Evolutionary conservation across 2,888 invertebrate species (phyloP).

Genomic region (Conchocele bisecta): DNA sequence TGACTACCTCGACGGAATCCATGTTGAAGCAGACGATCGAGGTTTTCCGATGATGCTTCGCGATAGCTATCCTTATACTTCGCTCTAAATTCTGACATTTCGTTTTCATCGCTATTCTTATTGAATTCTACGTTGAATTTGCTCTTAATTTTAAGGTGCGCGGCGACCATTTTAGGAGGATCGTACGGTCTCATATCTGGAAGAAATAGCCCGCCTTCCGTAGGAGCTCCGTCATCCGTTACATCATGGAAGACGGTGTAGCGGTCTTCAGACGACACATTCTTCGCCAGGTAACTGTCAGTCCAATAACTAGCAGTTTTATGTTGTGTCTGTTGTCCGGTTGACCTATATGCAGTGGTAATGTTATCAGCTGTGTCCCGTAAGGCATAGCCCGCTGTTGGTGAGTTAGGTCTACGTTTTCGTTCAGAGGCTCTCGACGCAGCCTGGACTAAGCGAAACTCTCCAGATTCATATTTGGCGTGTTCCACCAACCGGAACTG

Average conservation of each 20-base stretch:
- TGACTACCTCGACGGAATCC: conserved; percentile 33
- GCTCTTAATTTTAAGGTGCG: too few species aligned
- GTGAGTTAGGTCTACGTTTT: too few species aligned
- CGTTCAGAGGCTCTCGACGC: not conserved
- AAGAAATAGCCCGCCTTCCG: not conserved
- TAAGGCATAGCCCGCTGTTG: not conserved
- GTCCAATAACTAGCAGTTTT: not conserved
- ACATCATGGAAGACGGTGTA: conserved; percentile 24
- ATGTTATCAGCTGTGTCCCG: not conserved
- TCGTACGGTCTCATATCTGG: conserved; percentile 23
- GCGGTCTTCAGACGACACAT: not conserved
- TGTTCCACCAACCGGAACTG: conserved; percentile 3
- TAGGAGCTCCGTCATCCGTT: not conserved
- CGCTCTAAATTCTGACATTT: conserved; percentile 1
- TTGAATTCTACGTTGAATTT: not conserved
- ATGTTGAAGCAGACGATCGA: conserved; percentile 44
- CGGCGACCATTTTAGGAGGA: not conserved
- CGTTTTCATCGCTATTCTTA: not conserved
- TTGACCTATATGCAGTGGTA: not conserved
- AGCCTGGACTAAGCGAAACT: conserved; percentile 22
- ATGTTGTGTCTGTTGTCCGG: not conserved
- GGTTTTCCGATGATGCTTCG: conserved; percentile 23
- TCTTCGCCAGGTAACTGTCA: too few species aligned
- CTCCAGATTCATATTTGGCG: not conserved
- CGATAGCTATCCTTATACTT: conserved; percentile 4